phyloP scores from a whole-genome alignment of 2,113 vertebrate species.

The Vulpes lagopus region DNA sequence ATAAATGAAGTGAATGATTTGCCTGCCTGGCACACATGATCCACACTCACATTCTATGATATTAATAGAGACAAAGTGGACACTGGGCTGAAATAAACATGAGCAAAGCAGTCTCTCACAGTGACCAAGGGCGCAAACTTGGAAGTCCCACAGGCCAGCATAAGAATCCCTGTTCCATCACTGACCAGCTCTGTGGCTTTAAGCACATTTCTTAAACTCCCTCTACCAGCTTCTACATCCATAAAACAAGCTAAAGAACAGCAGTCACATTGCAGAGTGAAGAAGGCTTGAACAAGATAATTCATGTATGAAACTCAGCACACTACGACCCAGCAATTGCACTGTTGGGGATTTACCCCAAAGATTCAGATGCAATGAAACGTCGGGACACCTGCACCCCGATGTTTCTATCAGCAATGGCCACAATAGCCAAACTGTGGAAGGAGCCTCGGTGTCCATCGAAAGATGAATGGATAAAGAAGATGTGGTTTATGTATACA shows the following conservation, averaged over 20 bases:
- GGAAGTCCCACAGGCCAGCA: background rate
- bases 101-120: background rate
- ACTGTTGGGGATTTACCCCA: no score
- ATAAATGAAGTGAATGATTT: background rate
- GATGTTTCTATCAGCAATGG: no score
- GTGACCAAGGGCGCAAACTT: background rate
- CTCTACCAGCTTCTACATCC: background rate
- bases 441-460: no score
- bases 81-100: background rate
- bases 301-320: background rate
- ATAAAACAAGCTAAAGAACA: background rate
- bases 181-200: background rate
- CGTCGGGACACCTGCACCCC: no score
- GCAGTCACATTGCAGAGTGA: background rate
- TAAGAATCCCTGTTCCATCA: background rate
- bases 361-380: no score
- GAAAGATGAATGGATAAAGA: no score
- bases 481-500: no score
- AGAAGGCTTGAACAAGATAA: background rate
- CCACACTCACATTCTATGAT: background rate
- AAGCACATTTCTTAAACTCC: background rate
- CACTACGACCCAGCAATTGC: no score
- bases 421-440: no score
- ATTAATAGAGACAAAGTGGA: background rate
- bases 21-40: background rate